These are phyloP conservation scores for Apteryx owenii DNA, from an alignment of 2,113 vertebrate genomes.

Conservation along the genomic window DNA sequence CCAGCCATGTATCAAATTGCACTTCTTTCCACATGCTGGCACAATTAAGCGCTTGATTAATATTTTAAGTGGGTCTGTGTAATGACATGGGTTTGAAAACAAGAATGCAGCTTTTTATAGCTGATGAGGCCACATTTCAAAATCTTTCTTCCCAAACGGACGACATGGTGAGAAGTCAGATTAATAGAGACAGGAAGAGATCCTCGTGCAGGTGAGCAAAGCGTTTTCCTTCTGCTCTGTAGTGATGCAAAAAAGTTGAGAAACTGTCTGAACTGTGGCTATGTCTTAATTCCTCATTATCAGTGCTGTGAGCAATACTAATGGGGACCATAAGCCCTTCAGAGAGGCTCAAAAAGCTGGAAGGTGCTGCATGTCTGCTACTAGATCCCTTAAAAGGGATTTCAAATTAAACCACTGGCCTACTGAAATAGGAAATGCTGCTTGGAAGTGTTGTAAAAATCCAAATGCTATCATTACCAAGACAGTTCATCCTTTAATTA, in stretches of 20 bases:
- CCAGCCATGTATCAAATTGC: background rate
- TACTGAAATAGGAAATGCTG: background rate
- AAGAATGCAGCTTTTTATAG: background rate
- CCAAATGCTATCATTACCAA: background rate
- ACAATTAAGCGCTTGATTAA: background rate
- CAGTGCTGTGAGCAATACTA: accelerated
- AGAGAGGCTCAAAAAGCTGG: background rate
- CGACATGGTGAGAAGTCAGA: background rate
- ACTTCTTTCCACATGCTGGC: background rate
- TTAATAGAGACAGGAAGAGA: background rate
- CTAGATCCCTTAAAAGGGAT: background rate
- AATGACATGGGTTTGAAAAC: background rate
- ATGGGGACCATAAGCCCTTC: background rate
- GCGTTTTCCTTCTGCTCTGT: background rate
- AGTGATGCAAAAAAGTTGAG: background rate
- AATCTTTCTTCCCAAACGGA: background rate
- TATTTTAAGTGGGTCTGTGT: background rate
- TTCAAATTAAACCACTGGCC: background rate
- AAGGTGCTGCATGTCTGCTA: background rate
- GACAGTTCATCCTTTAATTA: background rate
- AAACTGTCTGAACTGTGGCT: background rate
- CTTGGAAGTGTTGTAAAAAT: background rate
- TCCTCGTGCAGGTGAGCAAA: background rate
- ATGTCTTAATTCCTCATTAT: background rate
- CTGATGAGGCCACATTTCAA: background rate